A percentile compares a stretch with the other conserved stretches of the same genome.
Conservation (phyloP, 1,140 invertebrate species). For the Rhyacophila brunnea region DNA sequence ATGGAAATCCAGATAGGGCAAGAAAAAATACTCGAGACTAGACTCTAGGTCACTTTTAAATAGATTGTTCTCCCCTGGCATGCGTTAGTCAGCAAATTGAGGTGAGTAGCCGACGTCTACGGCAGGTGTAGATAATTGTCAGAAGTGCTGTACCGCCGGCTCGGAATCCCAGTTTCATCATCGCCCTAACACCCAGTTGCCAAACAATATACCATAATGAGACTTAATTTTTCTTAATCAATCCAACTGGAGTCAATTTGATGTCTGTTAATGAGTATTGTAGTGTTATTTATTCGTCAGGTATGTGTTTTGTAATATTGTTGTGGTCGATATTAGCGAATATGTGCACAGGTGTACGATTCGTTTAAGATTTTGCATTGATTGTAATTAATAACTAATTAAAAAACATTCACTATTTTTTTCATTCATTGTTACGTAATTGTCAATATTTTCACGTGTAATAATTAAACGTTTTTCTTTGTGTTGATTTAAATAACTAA, state of each 20-base stretch:
- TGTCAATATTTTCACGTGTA: no score
- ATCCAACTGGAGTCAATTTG: constrained; percentile 10
- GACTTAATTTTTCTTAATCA: constrained; percentile 19
- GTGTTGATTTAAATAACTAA: no score
- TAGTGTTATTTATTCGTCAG: not conserved
- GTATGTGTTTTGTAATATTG: constrained; percentile 11
- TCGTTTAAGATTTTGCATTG: no score
- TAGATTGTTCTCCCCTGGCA: not conserved
- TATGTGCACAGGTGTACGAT: no score
- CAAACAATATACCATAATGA: constrained; percentile 21
- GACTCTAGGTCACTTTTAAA: no score
- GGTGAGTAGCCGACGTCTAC: constrained; percentile 1
- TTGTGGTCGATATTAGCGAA: no score
- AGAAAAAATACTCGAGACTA: no score
- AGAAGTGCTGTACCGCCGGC: constrained; percentile 11
- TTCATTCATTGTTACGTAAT: no score
- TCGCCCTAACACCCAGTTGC: not conserved
- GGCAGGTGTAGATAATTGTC: constrained; percentile 17
- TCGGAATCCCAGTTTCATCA: not conserved
- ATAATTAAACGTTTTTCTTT: no score
- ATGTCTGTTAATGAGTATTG: constrained; percentile 12
- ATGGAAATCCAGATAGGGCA: no score
- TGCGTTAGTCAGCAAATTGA: constrained; percentile 17
- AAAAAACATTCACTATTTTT: no score
- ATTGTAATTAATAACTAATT: no score